Conservation (phyloP, 2,113 vertebrate genomes). For the Zeus faber region DNA sequence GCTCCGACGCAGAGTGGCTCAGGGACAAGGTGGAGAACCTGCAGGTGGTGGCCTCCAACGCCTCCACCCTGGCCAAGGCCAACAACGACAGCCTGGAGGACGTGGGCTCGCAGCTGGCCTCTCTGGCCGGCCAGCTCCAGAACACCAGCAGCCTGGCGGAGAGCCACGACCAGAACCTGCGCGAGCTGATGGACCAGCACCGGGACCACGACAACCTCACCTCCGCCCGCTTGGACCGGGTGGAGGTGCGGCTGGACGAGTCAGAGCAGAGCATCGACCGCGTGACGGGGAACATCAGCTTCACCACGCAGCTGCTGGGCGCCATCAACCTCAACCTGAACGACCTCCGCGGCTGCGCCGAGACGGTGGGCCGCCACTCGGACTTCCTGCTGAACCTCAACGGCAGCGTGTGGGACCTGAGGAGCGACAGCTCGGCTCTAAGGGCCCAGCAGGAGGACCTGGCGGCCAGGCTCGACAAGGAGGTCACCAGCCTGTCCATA, state of each 20-base stretch:
- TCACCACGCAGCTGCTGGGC: constrained; percentile 87
- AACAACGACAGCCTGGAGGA: constrained; percentile 91
- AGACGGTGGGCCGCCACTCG: constrained; percentile 85
- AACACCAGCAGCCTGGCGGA: constrained; percentile 87
- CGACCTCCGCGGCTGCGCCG: constrained; percentile 85
- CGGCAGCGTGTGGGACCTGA: constrained; percentile 79
- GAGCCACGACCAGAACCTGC: constrained; percentile 83
- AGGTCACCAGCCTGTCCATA: constrained; percentile 88
- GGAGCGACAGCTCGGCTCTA: constrained; percentile 78
- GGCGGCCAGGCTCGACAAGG: constrained; percentile 84
- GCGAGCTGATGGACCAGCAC: constrained; percentile 86
- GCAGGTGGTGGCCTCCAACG: constrained; percentile 82
- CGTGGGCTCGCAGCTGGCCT: constrained; percentile 82
- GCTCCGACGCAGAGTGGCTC: constrained; percentile 86
- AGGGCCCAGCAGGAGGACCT: constrained; percentile 87
- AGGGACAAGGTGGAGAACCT: constrained; percentile 86
- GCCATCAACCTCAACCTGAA: constrained; percentile 87
- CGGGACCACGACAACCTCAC: constrained; percentile 85
- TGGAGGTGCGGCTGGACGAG: constrained; percentile 84
- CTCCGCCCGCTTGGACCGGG: constrained; percentile 76
- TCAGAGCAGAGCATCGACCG: constrained; percentile 84
- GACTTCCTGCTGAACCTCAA: constrained; percentile 87
- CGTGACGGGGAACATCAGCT: constrained; percentile 91
- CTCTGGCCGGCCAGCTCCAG: constrained; percentile 82
- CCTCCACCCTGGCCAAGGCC: constrained; percentile 82